These are phyloP conservation scores for Diabrotica undecimpunctata DNA, from an alignment of 1,140 invertebrate species.

Conservation along the genomic window DNA sequence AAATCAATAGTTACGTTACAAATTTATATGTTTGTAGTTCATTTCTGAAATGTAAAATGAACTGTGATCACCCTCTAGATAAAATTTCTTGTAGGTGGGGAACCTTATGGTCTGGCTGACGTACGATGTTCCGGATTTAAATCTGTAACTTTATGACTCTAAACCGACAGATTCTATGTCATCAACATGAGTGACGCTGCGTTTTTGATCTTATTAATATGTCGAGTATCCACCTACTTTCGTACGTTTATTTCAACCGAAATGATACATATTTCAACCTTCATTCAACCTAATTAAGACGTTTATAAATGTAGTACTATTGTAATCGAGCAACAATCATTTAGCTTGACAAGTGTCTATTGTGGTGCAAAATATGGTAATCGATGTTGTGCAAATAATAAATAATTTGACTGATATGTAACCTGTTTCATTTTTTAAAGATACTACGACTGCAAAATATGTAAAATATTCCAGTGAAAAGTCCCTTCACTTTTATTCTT, in stretches of 20 bases:
- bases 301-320: not conserved
- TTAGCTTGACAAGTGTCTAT: not conserved
- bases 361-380: not conserved
- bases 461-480: too few relatives aligned
- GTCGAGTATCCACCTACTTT: slow-evolving; percentile 24
- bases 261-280: slow-evolving; percentile 1
- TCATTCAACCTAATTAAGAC: not conserved
- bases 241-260: slow-evolving; percentile 4
- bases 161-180: slow-evolving; percentile 34
- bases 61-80: slow-evolving; percentile 1
- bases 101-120: slow-evolving; percentile 21
- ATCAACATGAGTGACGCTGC: slow-evolving; percentile 41
- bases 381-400: not conserved
- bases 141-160: slow-evolving; percentile 15
- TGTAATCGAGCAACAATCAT: not conserved
- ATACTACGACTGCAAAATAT: too few relatives aligned
- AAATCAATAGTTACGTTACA: too few relatives aligned
- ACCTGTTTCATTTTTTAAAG: too few relatives aligned
- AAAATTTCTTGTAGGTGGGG: slow-evolving; percentile 6
- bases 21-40: too few relatives aligned
- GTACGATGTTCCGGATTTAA: slow-evolving; percentile 26
- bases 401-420: too few relatives aligned
- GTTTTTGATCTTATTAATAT: slow-evolving; percentile 37
- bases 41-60: too few relatives aligned
- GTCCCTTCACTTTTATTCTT: too few relatives aligned